phyloP scores from a whole-genome alignment of 2,113 vertebrate species.

The Numida meleagris region DNA sequence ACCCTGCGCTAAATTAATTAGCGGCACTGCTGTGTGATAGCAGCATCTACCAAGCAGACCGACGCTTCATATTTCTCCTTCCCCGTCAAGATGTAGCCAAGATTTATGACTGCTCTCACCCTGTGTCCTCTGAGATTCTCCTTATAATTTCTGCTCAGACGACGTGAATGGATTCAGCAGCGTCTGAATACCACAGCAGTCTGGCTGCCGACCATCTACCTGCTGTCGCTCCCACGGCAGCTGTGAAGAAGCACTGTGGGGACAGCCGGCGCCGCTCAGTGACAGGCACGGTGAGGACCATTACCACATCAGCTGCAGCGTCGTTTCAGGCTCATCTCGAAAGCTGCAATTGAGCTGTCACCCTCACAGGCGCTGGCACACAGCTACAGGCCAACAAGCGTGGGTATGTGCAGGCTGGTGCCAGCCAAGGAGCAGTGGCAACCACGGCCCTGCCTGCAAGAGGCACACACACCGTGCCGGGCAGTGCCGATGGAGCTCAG shows the following conservation, averaged over 20 bases:
- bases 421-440: neutral
- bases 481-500: fast-evolving
- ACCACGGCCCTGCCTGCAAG: fast-evolving
- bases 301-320: neutral
- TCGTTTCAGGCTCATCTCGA: neutral
- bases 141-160: neutral
- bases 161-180: neutral
- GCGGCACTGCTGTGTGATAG: neutral
- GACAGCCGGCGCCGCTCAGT: fast-evolving
- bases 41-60: neutral
- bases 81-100: neutral
- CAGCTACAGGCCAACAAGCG: neutral
- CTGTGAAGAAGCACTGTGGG: neutral
- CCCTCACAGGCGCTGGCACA: neutral
- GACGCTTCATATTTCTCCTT: neutral
- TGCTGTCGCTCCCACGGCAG: neutral
- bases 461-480: neutral
- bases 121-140: neutral
- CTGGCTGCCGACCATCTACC: neutral
- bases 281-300: neutral
- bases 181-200: neutral
- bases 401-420: neutral
- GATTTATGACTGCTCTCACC: neutral
- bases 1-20: constrained; percentile 1
- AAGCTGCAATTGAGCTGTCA: neutral